Base-by-base conservation (phyloP, 2,888 invertebrate genomes). In the Osmoderma eremita region DNA sequence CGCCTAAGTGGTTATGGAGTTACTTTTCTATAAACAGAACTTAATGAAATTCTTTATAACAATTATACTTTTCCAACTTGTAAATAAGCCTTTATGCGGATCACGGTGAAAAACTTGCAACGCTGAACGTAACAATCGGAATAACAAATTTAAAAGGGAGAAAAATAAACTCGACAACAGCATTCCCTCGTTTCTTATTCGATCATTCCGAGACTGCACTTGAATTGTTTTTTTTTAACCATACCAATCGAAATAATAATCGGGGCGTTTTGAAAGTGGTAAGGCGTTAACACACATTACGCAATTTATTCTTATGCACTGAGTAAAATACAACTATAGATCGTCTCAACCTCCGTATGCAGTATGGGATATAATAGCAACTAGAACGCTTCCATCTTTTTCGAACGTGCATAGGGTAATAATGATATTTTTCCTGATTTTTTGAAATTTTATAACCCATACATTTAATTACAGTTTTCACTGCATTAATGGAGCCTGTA, bases 11-110 rank as follows among this genome's bases (percentile, higher is more conserved):
- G 6, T 6, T 30, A 36, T 24, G 30, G 18, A 45, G 30, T 20
- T 22, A 50, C 50, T 39, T 42, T n/a, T 51, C 63, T 64, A 64
- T 64, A 64, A 53, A 64, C 53, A 53, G 63, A 64, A 64, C 53
- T 24, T 53, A 53, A 50, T 64, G 63, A 53, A 53, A 64, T 64
- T 64, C 63, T 45, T 45, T 64, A 51, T 64, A 51, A 51, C 63
- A 53, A 64, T 53, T 53, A 41, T 53, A 64, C 63, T 63, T 63
- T 63, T 63, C 50, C 50, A 63, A 63, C 50, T 64, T 64, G 63
- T 64, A 64, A 64, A 53, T 42, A 64, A 41, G 45, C 58, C 24
- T 30, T 12, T 45, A n/a, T 61, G 45, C 58, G 45, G 58, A 61
- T 45, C 22, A 30, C 30, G n/a, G 13, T 17, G 24, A 61, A 61